A percentile compares a stretch with the other conserved stretches of the same genome.
Evolutionary conservation across 2,888 invertebrate species (phyloP).

Genomic region (Diabrotica balteata): DNA sequence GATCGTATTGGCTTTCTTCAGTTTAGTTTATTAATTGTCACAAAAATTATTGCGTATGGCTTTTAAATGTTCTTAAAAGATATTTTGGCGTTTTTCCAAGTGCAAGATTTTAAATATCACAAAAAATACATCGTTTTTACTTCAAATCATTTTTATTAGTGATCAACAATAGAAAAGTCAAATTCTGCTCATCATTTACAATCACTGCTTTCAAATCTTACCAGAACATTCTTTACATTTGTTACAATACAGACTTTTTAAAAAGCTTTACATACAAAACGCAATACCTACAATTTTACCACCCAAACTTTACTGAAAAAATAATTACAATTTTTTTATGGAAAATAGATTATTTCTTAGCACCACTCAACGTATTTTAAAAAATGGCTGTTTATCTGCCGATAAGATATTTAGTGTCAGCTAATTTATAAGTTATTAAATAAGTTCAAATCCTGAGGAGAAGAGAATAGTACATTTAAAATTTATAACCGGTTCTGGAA

Average conservation of each 20-base stretch:
- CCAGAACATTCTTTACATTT: not conserved
- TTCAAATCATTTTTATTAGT: not conserved
- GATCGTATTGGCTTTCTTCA: too few species aligned
- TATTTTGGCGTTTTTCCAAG: too few species aligned
- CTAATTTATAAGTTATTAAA: too few species aligned
- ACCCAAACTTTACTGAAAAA: constrained; percentile 5
- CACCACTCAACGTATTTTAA: constrained; percentile 9
- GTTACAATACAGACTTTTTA: constrained; percentile 1
- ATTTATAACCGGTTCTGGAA: not conserved
- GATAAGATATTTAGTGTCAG: not conserved
- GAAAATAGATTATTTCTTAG: constrained; percentile 16
- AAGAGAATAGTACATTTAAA: not conserved
- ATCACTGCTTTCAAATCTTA: constrained; percentile 42
- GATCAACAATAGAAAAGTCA: constrained; percentile 2
- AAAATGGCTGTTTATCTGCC: not conserved
- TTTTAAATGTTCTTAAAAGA: too few species aligned
- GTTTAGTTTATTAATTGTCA: too few species aligned
- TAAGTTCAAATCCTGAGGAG: not conserved
- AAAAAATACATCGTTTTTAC: not conserved
- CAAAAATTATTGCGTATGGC: too few species aligned
- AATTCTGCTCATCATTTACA: not conserved
- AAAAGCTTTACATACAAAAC: constrained; percentile 1
- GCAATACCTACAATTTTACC: constrained; percentile 5
- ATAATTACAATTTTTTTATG: constrained; percentile 11
- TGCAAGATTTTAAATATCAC: too few species aligned